Conservation (phyloP, 2,888 invertebrate genomes). For the Darwinula stevensoni region DNA sequence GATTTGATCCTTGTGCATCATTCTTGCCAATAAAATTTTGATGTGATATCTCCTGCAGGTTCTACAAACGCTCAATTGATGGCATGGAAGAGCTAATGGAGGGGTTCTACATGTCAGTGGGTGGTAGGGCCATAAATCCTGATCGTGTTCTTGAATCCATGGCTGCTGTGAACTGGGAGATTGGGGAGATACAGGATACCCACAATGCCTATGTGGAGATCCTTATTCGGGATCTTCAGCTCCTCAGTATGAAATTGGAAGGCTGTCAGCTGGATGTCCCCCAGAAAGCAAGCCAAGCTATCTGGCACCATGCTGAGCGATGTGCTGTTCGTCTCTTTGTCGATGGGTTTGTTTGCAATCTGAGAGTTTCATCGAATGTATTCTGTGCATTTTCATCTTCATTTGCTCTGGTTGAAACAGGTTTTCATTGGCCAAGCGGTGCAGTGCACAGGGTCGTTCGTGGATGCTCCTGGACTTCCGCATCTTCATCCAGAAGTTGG, state of each 20-base stretch:
- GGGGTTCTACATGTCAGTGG: too few relatives aligned
- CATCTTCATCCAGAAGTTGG: conserved; percentile 65
- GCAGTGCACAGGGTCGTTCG: conserved; percentile 81
- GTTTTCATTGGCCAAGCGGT: conserved; percentile 65
- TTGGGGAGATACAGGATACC: conserved; percentile 56
- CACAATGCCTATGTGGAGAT: conserved; percentile 50
- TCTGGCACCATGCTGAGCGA: conserved; percentile 69
- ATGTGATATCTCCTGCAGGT: too few relatives aligned
- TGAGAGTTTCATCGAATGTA: neutral
- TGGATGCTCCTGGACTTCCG: conserved; percentile 94
- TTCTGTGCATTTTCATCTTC: conserved; percentile 8
- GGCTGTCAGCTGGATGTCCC: conserved; percentile 37
- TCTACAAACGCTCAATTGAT: too few relatives aligned
- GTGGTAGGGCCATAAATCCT: too few relatives aligned
- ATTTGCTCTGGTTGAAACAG: conserved; percentile 19
- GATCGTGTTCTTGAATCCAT: too few relatives aligned
- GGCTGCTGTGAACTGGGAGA: conserved; percentile 60
- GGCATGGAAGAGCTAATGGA: too few relatives aligned
- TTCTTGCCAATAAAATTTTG: too few relatives aligned
- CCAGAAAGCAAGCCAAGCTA: conserved; percentile 28
- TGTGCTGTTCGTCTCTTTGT: conserved; percentile 61
- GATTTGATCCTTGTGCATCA: too few relatives aligned
- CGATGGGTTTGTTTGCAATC: conserved; percentile 34
- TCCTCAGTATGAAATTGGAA: conserved; percentile 43
- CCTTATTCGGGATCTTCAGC: conserved; percentile 19